Evolutionary conservation across 2,888 invertebrate genomes (phyloP), one percentile per base, ranked within the genome.

Genomic region (Itoplectis maculator): DNA sequence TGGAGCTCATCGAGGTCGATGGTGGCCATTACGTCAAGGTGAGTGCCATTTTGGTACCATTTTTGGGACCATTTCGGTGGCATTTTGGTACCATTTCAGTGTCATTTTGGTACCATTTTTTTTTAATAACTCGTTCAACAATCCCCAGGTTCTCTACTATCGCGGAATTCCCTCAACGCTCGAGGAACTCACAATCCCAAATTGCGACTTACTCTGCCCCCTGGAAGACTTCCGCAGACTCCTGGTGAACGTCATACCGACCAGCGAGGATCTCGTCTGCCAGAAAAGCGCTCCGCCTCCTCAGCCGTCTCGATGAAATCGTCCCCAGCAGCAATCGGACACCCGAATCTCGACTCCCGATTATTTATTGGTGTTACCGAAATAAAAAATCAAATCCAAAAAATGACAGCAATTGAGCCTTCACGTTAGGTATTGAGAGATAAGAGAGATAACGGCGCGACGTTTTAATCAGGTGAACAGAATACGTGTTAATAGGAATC

Each of bases 181-280:
- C 0, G 86, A 91, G 56, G 82, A 92, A 0, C 87, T 95, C 15
- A 90, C 90, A 0, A 91, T 95, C 54, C 91, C 92, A 0, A 94
- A 94, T 0, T 95, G 95, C 85, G 92, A 92, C 3, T 78, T 87
- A 2, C 88, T 94, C 7, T 95, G 95, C 87, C 93, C 94, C 70
- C 93, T 94, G 75, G 92, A 94, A 5, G 91, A 91, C 47, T 95
- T 95, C 86, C 87, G 93, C 8, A 84, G 82, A n/a, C 88, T 95
- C 7, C 93, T 94, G n/a, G 92, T 93, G 11, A 42, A 75, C 37
- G 80, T 84, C 4, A 83, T 68, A 15, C 84, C 86, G 2, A 72
- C 76, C 0, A 61, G 79, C 1, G 63, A 81, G 1, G 84, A 85
- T 3, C 45, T 78, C 2, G n/a, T 6, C 2, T 85, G 85, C 47